Evolutionary conservation across 2,888 invertebrate genomes (phyloP).

Genomic region (Lacanobia wlatinum): DNA sequence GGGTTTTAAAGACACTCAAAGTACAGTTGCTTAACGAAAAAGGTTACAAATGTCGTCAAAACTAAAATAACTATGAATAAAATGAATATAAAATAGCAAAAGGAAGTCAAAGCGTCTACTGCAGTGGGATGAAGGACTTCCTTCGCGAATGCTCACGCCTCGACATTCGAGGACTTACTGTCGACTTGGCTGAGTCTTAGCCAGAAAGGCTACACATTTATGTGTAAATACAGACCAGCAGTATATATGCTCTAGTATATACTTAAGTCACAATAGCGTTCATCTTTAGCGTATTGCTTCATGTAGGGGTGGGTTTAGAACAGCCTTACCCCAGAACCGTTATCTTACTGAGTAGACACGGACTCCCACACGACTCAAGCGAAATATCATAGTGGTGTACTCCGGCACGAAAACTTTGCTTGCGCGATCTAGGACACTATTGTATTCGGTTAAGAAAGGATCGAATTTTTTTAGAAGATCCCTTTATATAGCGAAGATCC

Average conservation of each 20-base stretch:
- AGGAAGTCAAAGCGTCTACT: constrained; percentile 47
- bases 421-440: constrained; percentile 6
- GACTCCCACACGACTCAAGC: constrained; percentile 20
- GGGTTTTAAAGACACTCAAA: too few species aligned
- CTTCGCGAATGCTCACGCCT: constrained; percentile 9
- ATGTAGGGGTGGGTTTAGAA: background rate
- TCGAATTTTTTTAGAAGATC: background rate
- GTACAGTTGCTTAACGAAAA: too few species aligned
- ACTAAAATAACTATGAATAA: background rate
- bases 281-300: constrained; percentile 5
- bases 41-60: too few species aligned
- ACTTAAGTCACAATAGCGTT: background rate
- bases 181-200: constrained; percentile 18
- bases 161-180: constrained; percentile 10
- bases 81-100: constrained; percentile 6
- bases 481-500: too few species aligned
- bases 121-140: constrained; percentile 39
- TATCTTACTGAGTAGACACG: constrained; percentile 49
- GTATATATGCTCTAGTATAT: too few species aligned
- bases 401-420: background rate
- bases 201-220: background rate
- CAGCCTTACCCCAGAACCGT: constrained; percentile 37
- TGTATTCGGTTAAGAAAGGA: background rate
- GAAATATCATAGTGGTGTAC: too few species aligned
- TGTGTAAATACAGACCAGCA: background rate